Conservation (phyloP, 2,888 invertebrate species). For the Bedellia somnulentella region DNA sequence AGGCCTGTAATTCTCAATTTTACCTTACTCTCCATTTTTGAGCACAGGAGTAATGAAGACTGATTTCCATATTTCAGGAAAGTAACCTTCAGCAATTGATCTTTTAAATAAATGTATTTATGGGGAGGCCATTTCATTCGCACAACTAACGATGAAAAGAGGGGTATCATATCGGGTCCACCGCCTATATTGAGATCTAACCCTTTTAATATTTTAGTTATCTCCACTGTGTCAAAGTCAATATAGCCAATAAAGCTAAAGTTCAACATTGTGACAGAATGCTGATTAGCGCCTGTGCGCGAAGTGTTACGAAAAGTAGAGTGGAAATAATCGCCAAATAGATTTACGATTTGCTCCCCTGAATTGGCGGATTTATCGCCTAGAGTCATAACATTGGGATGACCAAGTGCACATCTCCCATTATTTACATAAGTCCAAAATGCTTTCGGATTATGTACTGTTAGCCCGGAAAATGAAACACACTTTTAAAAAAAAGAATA, state of each 20-base stretch:
- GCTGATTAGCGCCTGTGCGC: too few species aligned
- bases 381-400: neutral
- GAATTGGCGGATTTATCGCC: neutral
- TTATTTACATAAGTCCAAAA: neutral
- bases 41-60: slow-evolving; percentile 6
- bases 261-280: too few species aligned
- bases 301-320: neutral
- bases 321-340: neutral
- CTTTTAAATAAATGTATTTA: neutral
- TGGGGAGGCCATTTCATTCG: neutral
- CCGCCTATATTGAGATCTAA: neutral
- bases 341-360: neutral
- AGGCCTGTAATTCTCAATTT: slow-evolving; percentile 9
- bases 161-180: neutral
- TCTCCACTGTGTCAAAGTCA: too few species aligned
- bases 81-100: neutral
- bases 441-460: neutral
- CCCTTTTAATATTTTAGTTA: neutral
- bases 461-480: too few species aligned
- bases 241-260: too few species aligned
- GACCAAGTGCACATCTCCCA: neutral
- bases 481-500: too few species aligned
- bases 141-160: neutral
- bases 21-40: slow-evolving; percentile 6
- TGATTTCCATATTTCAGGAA: slow-evolving; percentile 4